Base-by-base conservation (phyloP, 1,140 invertebrate genomes). In the Muscidifurax raptorellus region DNA sequence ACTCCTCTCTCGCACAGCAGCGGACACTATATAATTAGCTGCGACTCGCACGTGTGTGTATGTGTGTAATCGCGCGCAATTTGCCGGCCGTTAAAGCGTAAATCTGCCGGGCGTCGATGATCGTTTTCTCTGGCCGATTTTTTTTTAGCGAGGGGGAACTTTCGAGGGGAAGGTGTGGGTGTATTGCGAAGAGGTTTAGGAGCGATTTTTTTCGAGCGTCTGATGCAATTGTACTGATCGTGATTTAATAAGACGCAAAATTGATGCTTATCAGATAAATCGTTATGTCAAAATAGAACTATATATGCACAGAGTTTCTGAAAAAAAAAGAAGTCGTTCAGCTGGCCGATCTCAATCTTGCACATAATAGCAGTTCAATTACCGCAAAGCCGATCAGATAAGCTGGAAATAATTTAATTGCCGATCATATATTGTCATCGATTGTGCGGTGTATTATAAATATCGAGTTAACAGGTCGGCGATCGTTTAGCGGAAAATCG, bases 11-110 rank as follows among this genome's bases (percentile, higher is more conserved):
- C 2, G 28, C 15, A 40, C 44, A 27, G 15, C 32, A 40, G 25
- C 25, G 69, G 69, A 27, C 36, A 80, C 79, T 81, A 81, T 81
- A 81, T 81, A 81, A 81, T 81, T 81, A 81, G 67, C 71, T 1
- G 18, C 18, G 36, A 27, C 15, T 36, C 78, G 44, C n/a, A 27
- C 28, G 59, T 15, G 59, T 40, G 59, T 77, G 59, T 15, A 32
- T 40, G 59, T 77, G 28, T 18, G 22, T 78, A 81, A 81, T 72
- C 44, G 79, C 67, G 79, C 67, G 69, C 44, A 72, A 81, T 72
- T 81, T 81, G 30, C 22, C 36, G 44, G n/a, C n/a, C 30, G 30
- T 44, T 80, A 80, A 44, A 15, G 32, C 22, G 71, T 72, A 69
- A 69, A 69, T 69, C 12, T 28, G 66, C 27, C 66, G 25, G 9